These are phyloP conservation scores for Gnatocerus cornutus DNA, from an alignment of 2,888 invertebrate genomes.

Conservation along the genomic window DNA sequence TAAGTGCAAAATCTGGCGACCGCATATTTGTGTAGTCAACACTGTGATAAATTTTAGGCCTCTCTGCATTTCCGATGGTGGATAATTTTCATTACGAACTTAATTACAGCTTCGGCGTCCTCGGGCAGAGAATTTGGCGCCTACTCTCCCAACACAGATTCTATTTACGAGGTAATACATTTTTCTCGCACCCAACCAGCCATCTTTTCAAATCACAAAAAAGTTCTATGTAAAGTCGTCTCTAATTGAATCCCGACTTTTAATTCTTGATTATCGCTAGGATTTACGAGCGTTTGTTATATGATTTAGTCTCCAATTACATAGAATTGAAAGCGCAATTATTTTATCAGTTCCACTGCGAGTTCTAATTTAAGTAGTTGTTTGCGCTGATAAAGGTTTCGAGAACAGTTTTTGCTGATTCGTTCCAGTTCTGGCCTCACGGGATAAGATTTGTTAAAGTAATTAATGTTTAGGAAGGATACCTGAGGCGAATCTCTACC, in stretches of 20 bases:
- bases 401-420: conserved; percentile 31
- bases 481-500: conserved; percentile 53
- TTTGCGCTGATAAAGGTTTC: conserved; percentile 47
- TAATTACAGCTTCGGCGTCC: conserved; percentile 33
- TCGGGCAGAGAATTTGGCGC: conserved; percentile 32
- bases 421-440: conserved; percentile 19
- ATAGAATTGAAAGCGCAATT: conserved; percentile 49
- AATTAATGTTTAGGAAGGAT: conserved; percentile 52
- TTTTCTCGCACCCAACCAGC: conserved; percentile 16
- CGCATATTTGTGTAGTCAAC: conserved; percentile 1
- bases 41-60: conserved; percentile 3
- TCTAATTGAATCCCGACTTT: conserved; percentile 42
- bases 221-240: conserved; percentile 21
- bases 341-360: conserved; percentile 45
- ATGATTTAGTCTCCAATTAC: conserved; percentile 49
- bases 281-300: conserved; percentile 43
- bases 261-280: conserved; percentile 42
- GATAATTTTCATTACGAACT: conserved; percentile 42
- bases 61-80: conserved; percentile 19
- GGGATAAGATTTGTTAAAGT: conserved; percentile 55
- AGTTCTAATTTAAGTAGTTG: conserved; percentile 49
- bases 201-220: not conserved
- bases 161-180: conserved; percentile 39
- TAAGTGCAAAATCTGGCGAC: too few relatives aligned
- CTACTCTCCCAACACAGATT: conserved; percentile 30